These are phyloP conservation scores for Drosophila kikkawai DNA, from an alignment of 1,140 invertebrate species.

Conservation along the genomic window DNA sequence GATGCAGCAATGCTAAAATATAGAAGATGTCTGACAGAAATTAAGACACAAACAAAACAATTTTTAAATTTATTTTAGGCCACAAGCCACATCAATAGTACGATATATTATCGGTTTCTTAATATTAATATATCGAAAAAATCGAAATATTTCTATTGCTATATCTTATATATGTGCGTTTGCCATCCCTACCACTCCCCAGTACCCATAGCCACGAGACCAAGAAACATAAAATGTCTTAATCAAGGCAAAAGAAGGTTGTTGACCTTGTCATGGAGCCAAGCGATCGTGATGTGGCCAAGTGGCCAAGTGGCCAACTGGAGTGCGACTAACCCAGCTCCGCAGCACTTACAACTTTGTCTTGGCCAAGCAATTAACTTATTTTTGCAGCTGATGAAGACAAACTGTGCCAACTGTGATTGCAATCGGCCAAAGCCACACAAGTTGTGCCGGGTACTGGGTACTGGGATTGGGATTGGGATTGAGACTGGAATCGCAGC, in stretches of 20 bases:
- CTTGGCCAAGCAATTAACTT: conserved; percentile 70
- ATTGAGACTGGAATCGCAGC: background rate
- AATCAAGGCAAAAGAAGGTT: conserved; percentile 64
- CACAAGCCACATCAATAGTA: no score
- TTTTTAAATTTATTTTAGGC: no score
- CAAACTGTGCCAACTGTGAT: conserved; percentile 73
- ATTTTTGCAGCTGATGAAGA: conserved; percentile 76
- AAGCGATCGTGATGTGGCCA: conserved; percentile 10
- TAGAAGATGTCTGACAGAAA: background rate
- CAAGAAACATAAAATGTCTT: conserved; percentile 60
- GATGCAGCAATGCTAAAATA: background rate
- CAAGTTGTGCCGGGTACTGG: conserved; percentile 42
- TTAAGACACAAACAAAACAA: no score
- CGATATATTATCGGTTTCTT: no score
- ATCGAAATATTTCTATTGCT: background rate
- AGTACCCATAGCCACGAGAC: conserved; percentile 21
- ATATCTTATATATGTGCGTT: background rate
- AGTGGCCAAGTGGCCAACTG: conserved; percentile 21
- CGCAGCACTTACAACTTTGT: conserved; percentile 44
- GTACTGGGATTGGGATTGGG: background rate
- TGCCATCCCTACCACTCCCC: conserved; percentile 1
- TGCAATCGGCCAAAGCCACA: conserved; percentile 70
- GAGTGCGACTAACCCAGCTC: conserved; percentile 38
- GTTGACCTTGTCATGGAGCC: conserved; percentile 64
- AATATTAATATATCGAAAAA: background rate